Conservation (phyloP, 2,888 invertebrate genomes). For the Erebia palarica region DNA sequence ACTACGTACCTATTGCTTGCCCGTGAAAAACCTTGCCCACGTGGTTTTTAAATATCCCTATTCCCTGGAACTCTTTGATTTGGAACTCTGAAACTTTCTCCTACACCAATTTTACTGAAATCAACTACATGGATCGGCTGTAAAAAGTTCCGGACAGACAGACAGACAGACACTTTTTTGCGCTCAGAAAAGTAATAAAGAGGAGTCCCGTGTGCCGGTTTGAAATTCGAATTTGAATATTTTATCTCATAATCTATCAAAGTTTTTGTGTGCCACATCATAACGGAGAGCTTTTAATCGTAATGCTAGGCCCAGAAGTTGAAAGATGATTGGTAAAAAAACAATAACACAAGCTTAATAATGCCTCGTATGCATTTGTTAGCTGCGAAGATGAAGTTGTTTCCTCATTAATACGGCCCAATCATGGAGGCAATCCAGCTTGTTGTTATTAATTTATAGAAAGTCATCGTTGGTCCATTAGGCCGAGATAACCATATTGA, state of each 20-base stretch:
- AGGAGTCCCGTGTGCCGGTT: background rate
- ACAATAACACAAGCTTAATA: conserved; percentile 57
- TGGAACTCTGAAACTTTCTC: background rate
- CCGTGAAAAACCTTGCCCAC: no score
- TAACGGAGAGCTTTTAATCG: conserved; percentile 25
- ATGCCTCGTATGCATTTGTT: conserved; percentile 58
- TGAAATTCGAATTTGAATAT: conserved; percentile 13
- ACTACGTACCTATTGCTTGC: no score
- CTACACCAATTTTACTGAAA: no score
- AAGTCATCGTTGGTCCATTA: conserved; percentile 79
- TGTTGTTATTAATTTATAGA: conserved; percentile 82
- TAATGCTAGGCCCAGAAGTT: conserved; percentile 51
- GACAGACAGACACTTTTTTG: no score
- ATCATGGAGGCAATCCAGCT: conserved; percentile 64
- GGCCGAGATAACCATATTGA: conserved; percentile 75
- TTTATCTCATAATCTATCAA: conserved; percentile 19
- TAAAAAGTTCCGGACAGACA: no score
- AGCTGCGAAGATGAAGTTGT: conserved; percentile 68
- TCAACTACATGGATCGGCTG: no score
- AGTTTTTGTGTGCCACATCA: conserved; percentile 17
- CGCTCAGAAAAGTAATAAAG: no score
- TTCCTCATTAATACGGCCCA: conserved; percentile 74
- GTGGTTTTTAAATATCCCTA: no score
- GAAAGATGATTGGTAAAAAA: conserved; percentile 45
- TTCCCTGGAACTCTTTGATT: background rate